Percentiles rank a stretch among this genome's conserved stretches.
These are phyloP conservation scores for Lepidocyrtoides sp. DNA, from an alignment of 2,888 invertebrate species.

Conservation along the genomic window DNA sequence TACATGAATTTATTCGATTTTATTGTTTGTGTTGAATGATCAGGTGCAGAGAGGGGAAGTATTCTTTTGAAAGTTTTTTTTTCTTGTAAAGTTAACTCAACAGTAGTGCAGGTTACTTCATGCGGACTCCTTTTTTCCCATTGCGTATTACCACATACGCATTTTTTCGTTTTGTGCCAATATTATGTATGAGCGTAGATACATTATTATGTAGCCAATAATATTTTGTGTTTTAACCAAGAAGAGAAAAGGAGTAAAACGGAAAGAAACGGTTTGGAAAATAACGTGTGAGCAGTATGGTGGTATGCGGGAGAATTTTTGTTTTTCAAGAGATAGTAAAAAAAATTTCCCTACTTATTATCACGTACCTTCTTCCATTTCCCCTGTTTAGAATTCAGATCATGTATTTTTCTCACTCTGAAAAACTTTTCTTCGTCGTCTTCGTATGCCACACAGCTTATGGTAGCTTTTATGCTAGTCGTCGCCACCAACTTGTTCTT, in stretches of 20 bases:
- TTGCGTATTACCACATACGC: neutral
- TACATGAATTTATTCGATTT: conserved; percentile 55
- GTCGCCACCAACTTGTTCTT: conserved; percentile 26
- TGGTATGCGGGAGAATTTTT: conserved; percentile 9
- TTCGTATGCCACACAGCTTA: conserved; percentile 43
- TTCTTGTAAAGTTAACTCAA: neutral
- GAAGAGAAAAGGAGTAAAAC: neutral
- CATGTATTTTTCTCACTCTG: conserved; percentile 74
- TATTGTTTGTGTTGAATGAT: conserved; percentile 61
- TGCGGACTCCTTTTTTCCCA: neutral
- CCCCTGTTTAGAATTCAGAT: conserved; percentile 65
- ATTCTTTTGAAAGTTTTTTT: neutral
- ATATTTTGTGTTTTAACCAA: conserved; percentile 52
- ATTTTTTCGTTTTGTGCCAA: neutral
- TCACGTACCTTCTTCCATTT: conserved; percentile 63
- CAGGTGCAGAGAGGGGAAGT: conserved; percentile 54
- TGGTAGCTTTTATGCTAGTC: conserved; percentile 56
- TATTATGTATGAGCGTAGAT: neutral
- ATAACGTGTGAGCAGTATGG: neutral
- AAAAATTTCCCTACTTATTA: conserved; percentile 65
- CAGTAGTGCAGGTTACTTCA: neutral
- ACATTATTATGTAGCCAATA: conserved; percentile 23
- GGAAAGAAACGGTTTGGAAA: conserved; percentile 6
- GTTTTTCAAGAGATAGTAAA: conserved; percentile 55
- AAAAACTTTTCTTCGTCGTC: conserved; percentile 65